Conservation (phyloP, 2,797 vertebrate species). For the Esox lucius region DNA sequence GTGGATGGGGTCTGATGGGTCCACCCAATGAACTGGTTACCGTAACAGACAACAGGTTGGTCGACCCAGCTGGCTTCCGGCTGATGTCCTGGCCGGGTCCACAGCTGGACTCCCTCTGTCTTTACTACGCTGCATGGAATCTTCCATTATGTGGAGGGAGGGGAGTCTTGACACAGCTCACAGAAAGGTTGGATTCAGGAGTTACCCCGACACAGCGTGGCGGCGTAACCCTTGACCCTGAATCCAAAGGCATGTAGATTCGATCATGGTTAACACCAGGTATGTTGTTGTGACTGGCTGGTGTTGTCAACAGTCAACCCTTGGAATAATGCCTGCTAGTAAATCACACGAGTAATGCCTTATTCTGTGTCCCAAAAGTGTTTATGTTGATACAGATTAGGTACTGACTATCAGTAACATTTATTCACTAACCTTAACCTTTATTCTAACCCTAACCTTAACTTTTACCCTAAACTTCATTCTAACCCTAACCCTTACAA, state of each 20-base stretch:
- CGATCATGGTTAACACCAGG: slow-evolving; percentile 20
- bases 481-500: too few relatives aligned
- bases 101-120: slow-evolving; percentile 52
- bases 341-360: background rate
- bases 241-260: slow-evolving; percentile 28
- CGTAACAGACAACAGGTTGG: slow-evolving; percentile 20
- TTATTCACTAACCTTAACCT: too few relatives aligned
- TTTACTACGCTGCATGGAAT: slow-evolving; percentile 60
- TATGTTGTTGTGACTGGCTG: background rate
- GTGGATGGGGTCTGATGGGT: too few relatives aligned
- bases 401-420: too few relatives aligned
- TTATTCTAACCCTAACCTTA: too few relatives aligned
- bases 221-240: slow-evolving; percentile 48
- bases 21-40: too few relatives aligned
- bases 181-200: slow-evolving; percentile 72
- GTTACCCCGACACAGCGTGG: slow-evolving; percentile 47
- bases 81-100: slow-evolving; percentile 55
- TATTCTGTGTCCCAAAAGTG: too few relatives aligned
- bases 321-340: too few relatives aligned
- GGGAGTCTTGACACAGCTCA: slow-evolving; percentile 76
- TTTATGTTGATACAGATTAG: too few relatives aligned
- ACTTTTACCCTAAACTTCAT: too few relatives aligned
- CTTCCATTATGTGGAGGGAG: slow-evolving; percentile 52
- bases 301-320: too few relatives aligned
- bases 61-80: slow-evolving; percentile 60